Percentiles rank a stretch among this genome's conserved stretches.
phyloP scores from a whole-genome alignment of 2,113 vertebrate species.

The Cacatua alba region DNA sequence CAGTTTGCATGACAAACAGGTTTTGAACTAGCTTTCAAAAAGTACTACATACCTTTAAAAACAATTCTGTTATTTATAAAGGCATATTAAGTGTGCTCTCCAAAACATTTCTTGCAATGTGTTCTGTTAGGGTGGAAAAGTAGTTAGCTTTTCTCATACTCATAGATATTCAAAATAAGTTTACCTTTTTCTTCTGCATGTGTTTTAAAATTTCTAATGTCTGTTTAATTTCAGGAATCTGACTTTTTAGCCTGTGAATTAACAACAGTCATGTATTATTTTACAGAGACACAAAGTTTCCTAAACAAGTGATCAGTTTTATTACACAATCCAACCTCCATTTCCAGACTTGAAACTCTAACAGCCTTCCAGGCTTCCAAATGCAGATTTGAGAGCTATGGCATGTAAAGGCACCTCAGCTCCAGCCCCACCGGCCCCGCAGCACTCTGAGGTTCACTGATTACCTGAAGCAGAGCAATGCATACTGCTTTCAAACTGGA shows the following conservation, averaged over 20 bases:
- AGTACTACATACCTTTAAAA: conserved; percentile 64
- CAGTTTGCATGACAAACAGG: background rate
- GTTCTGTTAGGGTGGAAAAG: conserved; percentile 63
- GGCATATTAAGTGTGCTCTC: conserved; percentile 60
- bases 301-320: conserved; percentile 34
- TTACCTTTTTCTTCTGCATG: conserved; percentile 99
- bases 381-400: rapidly evolving
- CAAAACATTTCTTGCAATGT: conserved; percentile 65
- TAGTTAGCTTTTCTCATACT: conserved; percentile 50
- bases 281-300: conserved; percentile 25
- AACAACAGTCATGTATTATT: conserved; percentile 69
- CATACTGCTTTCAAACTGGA: background rate
- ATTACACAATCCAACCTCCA: background rate
- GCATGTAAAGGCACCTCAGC: background rate
- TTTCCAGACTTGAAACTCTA: background rate
- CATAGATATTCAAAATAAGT: conserved; percentile 62
- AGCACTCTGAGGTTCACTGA: rapidly evolving
- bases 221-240: conserved; percentile 99
- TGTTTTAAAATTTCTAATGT: conserved; percentile 97
- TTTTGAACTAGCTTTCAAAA: conserved; percentile 36
- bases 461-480: background rate
- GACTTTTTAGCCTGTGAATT: conserved; percentile 89
- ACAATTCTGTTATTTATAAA: conserved; percentile 65
- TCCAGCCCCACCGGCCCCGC: background rate
- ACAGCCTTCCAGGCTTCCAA: background rate